Base-by-base conservation (phyloP, 1,140 invertebrate species). In the Parapsyche elsis region DNA sequence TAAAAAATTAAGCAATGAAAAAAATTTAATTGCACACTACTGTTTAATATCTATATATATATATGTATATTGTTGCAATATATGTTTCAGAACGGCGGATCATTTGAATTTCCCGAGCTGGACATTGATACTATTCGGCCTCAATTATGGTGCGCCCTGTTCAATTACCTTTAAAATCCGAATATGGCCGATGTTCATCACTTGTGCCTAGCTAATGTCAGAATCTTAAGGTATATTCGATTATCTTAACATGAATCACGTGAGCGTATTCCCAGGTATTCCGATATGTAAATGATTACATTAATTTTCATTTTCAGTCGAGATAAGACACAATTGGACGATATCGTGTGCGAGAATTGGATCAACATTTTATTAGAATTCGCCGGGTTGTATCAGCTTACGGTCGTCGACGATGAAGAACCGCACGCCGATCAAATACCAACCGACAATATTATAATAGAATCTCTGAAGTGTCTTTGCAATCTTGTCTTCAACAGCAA, bases 381-480 rank as follows among this genome's bases (percentile, higher is more conserved):
- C 84, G 92, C 94, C 23, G 91, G 91, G 38, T 86, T 95, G 2
- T 88, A 88, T 44, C 87, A 87, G 53, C 86, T 88, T 82, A 85
- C 85, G 64, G 84, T 87, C 70, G 64, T 80, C 19, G 30, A 38
- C 1, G 86, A 85, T 59, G 84, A 86, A 19, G 85, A 87, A 67
- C 83, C 84, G 45, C 84, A 84, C 81, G 79, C 82, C 9, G 74
- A 78, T 38, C 82, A 84, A 77, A 84, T 74, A 59, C 87, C 70
- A 81, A 64, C 84, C 21, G 87, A 88, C 80, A 85, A 87, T 30
- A 53, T 14, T 79, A 85, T 90, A 10, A 87, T 94, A 7, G 96
- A 98, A 88, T 93, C 95, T 0, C 86, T 96, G 64, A 99, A 98
- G 88, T 94, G 96, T 85, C 86, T 98, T 1, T 97, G 95, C 85